Evolutionary conservation across 2,888 invertebrate species (phyloP), one percentile per base, ranked within the genome.

Genomic region (Ernsta delagoae): DNA sequence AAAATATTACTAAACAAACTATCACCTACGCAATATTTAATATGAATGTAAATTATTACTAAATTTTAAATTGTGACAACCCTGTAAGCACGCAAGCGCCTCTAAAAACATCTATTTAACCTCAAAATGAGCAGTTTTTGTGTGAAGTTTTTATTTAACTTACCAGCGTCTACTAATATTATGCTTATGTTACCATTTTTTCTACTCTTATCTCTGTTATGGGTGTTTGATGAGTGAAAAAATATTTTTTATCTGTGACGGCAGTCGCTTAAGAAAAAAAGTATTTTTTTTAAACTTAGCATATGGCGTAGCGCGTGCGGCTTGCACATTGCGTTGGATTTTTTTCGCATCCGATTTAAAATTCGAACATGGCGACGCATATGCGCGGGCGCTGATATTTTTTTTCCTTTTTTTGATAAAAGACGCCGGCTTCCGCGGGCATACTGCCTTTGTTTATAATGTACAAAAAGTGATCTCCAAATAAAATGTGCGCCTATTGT

Each of bases 311-410:
- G 90, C 92, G 90, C 92, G 92, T 90, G 92, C 91, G 81, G 76
- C 75, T 70, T 75, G 83, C 92, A 92, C 92, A 92, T 91, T 92
- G 91, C 91, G 91, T 81, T 71, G 75, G 76, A 84, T 88, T 92
- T 92, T 92, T 92, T 92, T 91, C 85, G 88, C 91, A 92, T 92
- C 92, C 92, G 89, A 91, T 90, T 89, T 84, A 84, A 88, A 89
- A 88, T 86, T 89, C 81, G 89, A 92, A 90, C 87, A 89, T 84
- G 83, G 84, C 83, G 76, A 81, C 81, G 85, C 87, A 89, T 87
- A 85, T 84, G 90, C 85, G 81, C 83, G 79, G 82, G 81, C 83
- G 83, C 82, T 77, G 81, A 85, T 87, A 84, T 84, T 79, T 80
- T 84, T 83, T 84, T 80, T 79, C 76, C 79, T 79, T 79, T 75